A percentile compares a stretch with the other conserved stretches of the same genome.
Conservation (phyloP, 2,797 vertebrate species). For the Psittacula derbiana region DNA sequence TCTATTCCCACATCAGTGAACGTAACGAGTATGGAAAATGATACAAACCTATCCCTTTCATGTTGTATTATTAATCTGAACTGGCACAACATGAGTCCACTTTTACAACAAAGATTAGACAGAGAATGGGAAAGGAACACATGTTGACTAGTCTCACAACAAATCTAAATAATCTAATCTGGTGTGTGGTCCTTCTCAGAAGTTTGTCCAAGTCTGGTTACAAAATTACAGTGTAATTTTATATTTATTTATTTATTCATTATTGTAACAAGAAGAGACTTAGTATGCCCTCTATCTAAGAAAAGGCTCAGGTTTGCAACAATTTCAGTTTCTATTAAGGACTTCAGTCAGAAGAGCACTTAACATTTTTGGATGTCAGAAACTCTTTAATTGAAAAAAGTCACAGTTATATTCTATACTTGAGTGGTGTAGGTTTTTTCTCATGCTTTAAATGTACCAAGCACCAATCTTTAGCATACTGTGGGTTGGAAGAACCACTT, state of each 20-base stretch:
- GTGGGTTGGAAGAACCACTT: neutral
- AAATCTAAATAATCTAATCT: slow-evolving; percentile 67
- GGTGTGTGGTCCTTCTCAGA: slow-evolving; percentile 58
- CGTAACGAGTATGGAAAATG: slow-evolving; percentile 8
- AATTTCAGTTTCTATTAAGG: neutral
- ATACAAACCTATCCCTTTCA: slow-evolving; percentile 57
- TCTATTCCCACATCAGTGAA: slow-evolving; percentile 35
- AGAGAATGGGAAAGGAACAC: slow-evolving; percentile 46
- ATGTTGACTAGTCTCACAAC: slow-evolving; percentile 26
- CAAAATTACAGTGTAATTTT: slow-evolving; percentile 9
- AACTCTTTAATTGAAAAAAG: neutral
- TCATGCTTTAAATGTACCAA: neutral
- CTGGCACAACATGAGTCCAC: slow-evolving; percentile 64
- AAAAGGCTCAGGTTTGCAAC: neutral
- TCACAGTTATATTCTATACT: neutral
- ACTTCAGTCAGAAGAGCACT: neutral
- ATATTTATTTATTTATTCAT: neutral
- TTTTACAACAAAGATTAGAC: slow-evolving; percentile 49
- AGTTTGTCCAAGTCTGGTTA: slow-evolving; percentile 50
- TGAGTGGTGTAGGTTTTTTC: neutral
- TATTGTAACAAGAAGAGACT: neutral
- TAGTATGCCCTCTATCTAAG: neutral
- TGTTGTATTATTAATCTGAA: slow-evolving; percentile 62
- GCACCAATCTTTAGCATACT: neutral
- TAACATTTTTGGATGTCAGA: neutral